These are phyloP conservation scores for Anneissia japonica DNA, from an alignment of 35 echinoderm and acorn worm genomes.

Conservation along the genomic window DNA sequence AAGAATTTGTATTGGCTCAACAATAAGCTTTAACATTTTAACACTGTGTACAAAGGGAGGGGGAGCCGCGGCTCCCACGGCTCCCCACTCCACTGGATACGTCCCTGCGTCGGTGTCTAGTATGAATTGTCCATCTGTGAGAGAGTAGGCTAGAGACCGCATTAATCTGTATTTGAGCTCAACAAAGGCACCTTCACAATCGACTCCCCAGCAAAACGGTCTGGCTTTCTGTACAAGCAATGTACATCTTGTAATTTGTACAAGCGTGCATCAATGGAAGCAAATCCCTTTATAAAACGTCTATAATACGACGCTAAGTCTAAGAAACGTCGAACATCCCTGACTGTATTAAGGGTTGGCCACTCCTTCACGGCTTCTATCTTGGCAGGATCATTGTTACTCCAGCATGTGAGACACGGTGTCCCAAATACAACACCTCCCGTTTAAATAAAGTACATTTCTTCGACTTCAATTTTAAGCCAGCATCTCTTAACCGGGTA, in stretches of 20 bases:
- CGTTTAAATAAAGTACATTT: too few species aligned
- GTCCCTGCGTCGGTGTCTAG: constrained; percentile 60
- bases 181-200: constrained; percentile 5
- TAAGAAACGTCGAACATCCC: constrained; percentile 13
- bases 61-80: too few species aligned
- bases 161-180: constrained; percentile 1
- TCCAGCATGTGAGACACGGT: not conserved
- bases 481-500: too few species aligned
- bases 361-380: constrained; percentile 23
- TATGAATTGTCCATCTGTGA: constrained; percentile 23
- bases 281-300: constrained; percentile 47
- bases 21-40: too few species aligned
- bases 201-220: constrained; percentile 14
- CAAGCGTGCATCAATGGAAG: constrained; percentile 11
- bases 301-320: constrained; percentile 31
- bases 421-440: not conserved
- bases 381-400: constrained; percentile 8
- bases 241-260: constrained; percentile 6
- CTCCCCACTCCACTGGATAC: too few species aligned
- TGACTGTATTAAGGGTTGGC: not conserved
- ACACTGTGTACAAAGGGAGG: too few species aligned
- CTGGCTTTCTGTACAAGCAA: too few species aligned
- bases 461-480: too few species aligned
- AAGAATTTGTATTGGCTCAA: too few species aligned
- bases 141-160: constrained; percentile 22